Evolutionary conservation across 2,113 vertebrate species (phyloP).

Genomic region (Oryctolagus cuniculus): mOryCun1.1 NC_091441.1:65951001-65951500

Average conservation of each 20-base stretch:
- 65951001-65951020: neutral
- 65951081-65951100: neutral
- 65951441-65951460: neutral
- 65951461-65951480: fast-evolving
- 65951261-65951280: slow-evolving; percentile 28
- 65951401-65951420: neutral
- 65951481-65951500: neutral
- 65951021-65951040: neutral
- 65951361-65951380: neutral
- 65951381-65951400: neutral
- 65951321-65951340: neutral
- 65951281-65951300: slow-evolving; percentile 15
- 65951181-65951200: neutral
- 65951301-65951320: neutral
- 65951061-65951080: neutral
- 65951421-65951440: neutral
- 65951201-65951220: neutral
- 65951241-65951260: neutral
- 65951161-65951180: neutral
- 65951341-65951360: neutral
- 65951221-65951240: neutral
- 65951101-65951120: neutral
- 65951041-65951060: neutral
- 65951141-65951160: neutral
- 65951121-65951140: neutral